Conservation (phyloP, 2,888 invertebrate species). For the Malachius bipustulatus region DNA sequence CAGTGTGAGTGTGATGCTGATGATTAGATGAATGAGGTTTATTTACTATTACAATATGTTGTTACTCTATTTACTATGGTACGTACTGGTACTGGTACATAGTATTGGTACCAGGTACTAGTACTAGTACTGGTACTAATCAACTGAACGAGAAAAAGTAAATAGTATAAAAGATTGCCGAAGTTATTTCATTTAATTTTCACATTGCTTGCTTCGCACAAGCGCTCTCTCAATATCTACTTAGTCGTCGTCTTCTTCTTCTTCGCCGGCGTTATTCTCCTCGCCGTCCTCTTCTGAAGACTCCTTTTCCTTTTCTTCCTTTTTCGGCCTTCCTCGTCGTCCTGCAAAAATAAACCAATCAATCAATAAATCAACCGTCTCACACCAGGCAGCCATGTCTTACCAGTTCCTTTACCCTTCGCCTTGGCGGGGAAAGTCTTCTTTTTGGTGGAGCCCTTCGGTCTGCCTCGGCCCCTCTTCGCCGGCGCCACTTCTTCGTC, state of each 20-base stretch:
- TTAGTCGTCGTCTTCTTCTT: slow-evolving; percentile 32
- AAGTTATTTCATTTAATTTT: background rate
- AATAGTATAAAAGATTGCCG: slow-evolving; percentile 3
- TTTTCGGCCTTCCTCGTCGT: slow-evolving; percentile 39
- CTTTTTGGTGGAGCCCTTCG: slow-evolving; percentile 43
- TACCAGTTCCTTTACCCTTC: slow-evolving; percentile 22
- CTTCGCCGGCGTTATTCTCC: slow-evolving; percentile 32
- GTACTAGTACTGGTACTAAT: too few relatives aligned
- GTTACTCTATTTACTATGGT: too few relatives aligned
- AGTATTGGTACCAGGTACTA: too few relatives aligned
- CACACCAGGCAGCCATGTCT: background rate
- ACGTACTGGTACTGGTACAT: too few relatives aligned
- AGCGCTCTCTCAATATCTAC: slow-evolving; percentile 25
- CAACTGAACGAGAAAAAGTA: background rate
- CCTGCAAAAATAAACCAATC: slow-evolving; percentile 16
- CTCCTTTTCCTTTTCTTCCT: slow-evolving; percentile 34
- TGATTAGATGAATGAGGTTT: too few relatives aligned
- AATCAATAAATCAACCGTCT: slow-evolving; percentile 10
- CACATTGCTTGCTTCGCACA: too few relatives aligned
- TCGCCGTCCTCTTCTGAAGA: slow-evolving; percentile 36
- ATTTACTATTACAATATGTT: too few relatives aligned
- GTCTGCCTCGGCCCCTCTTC: slow-evolving; percentile 44
- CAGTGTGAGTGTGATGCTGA: too few relatives aligned
- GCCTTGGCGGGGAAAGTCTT: slow-evolving; percentile 35
- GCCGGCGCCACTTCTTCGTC: slow-evolving; percentile 33